These are phyloP conservation scores for Sesia bembeciformis DNA, from an alignment of 2,888 invertebrate genomes.

Conservation along the genomic window DNA sequence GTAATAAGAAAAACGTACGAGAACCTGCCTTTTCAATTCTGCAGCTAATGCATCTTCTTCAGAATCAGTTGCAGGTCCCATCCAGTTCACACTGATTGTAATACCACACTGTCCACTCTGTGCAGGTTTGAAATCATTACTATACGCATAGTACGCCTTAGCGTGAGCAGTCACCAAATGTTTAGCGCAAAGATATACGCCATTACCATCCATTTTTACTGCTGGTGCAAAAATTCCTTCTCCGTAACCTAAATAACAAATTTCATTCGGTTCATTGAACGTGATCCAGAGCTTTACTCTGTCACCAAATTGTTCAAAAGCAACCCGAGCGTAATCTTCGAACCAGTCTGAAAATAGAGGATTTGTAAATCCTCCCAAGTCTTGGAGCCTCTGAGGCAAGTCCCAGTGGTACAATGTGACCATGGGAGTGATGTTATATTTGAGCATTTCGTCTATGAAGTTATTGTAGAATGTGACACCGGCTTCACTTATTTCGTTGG, in stretches of 20 bases:
- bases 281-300: slow-evolving; percentile 81
- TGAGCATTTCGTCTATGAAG: slow-evolving; percentile 77
- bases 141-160: slow-evolving; percentile 75
- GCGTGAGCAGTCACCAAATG: slow-evolving; percentile 80
- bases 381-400: slow-evolving; percentile 51
- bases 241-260: slow-evolving; percentile 52
- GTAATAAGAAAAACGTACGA: background rate
- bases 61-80: slow-evolving; percentile 31
- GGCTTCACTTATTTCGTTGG: slow-evolving; percentile 62
- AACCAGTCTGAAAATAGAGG: slow-evolving; percentile 76
- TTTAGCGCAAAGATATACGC: slow-evolving; percentile 76
- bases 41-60: slow-evolving; percentile 38
- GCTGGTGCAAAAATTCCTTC: slow-evolving; percentile 46
- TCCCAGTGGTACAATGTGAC: slow-evolving; percentile 78
- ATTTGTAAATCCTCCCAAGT: slow-evolving; percentile 77
- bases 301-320: slow-evolving; percentile 72
- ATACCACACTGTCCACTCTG: slow-evolving; percentile 60
- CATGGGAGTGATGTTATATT: slow-evolving; percentile 73
- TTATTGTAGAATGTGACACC: slow-evolving; percentile 81
- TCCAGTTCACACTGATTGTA: slow-evolving; percentile 43
- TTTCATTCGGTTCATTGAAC: slow-evolving; percentile 78
- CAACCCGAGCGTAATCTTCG: slow-evolving; percentile 74
- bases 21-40: slow-evolving; percentile 14
- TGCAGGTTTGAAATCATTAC: slow-evolving; percentile 61
- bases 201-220: slow-evolving; percentile 44